phyloP scores from a whole-genome alignment of 2,797 vertebrate species.

The Pangasius djambal region DNA sequence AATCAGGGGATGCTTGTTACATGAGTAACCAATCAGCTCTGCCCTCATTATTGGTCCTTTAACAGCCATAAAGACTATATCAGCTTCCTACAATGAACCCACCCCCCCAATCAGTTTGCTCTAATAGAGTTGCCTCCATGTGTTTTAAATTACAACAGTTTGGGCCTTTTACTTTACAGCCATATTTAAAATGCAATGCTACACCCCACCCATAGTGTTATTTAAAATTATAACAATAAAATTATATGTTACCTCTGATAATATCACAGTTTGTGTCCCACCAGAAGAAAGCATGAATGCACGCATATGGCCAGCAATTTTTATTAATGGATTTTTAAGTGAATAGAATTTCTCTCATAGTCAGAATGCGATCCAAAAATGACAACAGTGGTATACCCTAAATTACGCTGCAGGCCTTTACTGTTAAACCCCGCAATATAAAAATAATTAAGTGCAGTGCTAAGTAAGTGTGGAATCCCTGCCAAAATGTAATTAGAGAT shows the following conservation, averaged over 20 bases:
- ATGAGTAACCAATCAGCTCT: slow-evolving; percentile 44
- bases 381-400: slow-evolving; percentile 66
- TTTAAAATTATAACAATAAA: slow-evolving; percentile 21
- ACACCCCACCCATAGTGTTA: neutral
- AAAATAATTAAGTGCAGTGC: slow-evolving; percentile 84
- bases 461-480: slow-evolving; percentile 82
- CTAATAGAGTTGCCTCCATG: neutral
- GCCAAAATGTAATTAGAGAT: slow-evolving; percentile 94
- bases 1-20: slow-evolving; percentile 31
- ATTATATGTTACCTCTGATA: neutral
- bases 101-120: slow-evolving; percentile 8
- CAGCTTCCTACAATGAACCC: slow-evolving; percentile 26
- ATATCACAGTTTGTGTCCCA: neutral
- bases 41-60: slow-evolving; percentile 43
- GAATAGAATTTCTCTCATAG: slow-evolving; percentile 22
- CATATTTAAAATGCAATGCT: slow-evolving; percentile 19
- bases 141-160: slow-evolving; percentile 26
- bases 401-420: slow-evolving; percentile 75
- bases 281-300: slow-evolving; percentile 4
- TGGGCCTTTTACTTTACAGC: slow-evolving; percentile 4
- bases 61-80: slow-evolving; percentile 43
- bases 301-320: neutral
- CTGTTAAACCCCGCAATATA: slow-evolving; percentile 73
- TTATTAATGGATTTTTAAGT: slow-evolving; percentile 40
- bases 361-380: slow-evolving; percentile 61